A percentile compares a stretch with the other conserved stretches of the same genome.
These are phyloP conservation scores for Pangasius larnaudii DNA, from an alignment of 2,797 vertebrate species.

Conservation along the genomic window DNA sequence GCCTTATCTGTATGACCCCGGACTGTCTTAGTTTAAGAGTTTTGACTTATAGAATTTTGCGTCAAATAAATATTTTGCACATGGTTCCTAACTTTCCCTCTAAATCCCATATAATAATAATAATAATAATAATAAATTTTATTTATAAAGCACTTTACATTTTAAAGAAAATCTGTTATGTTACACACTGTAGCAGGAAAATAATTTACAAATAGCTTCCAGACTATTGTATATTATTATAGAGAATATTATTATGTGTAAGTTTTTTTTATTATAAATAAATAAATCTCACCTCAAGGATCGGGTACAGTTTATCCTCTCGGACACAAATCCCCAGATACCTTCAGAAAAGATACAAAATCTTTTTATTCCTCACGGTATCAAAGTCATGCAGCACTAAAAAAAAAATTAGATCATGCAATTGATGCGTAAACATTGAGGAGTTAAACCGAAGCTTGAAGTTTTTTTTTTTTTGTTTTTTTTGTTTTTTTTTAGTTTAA, in stretches of 20 bases:
- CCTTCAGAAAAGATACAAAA: slow-evolving; percentile 58
- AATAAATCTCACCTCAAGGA: slow-evolving; percentile 74
- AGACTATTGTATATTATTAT: not conserved
- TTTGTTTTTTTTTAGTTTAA: not conserved
- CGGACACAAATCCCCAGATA: slow-evolving; percentile 80
- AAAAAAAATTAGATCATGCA: not conserved
- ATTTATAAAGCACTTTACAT: no score
- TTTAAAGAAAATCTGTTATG: no score
- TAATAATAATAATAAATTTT: no score
- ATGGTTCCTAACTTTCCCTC: not conserved
- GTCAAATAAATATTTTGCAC: not conserved
- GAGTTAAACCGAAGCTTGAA: not conserved
- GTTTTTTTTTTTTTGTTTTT: not conserved
- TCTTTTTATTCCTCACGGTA: not conserved
- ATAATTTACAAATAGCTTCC: not conserved
- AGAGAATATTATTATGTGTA: not conserved
- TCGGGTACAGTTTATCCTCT: slow-evolving; percentile 78
- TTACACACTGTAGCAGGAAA: not conserved
- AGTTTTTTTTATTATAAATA: not conserved
- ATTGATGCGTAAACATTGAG: not conserved
- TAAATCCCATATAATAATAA: not conserved
- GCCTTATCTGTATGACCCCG: not conserved
- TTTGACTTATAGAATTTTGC: no score
- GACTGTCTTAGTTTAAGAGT: not conserved
- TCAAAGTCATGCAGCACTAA: not conserved